Base-by-base conservation (phyloP, 2,113 vertebrate species). In the Carettochelys insculpta region DNA sequence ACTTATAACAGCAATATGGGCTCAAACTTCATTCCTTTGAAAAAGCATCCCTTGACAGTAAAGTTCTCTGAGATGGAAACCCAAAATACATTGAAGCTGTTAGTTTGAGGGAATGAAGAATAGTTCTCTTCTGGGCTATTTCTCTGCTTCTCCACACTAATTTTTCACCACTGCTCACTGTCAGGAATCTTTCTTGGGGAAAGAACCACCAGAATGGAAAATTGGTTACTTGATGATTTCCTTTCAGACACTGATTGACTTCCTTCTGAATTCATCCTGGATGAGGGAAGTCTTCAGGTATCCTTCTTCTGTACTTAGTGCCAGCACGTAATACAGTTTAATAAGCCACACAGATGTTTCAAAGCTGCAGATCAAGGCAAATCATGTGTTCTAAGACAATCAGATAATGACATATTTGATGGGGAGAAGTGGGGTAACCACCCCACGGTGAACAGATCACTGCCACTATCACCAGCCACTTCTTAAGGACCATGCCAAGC, bases 401-500 rank as follows among this genome's bases (percentile, higher is more conserved):
- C n/a, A n/a, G n/a, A n/a, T n/a, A n/a, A n/a, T n/a, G n/a, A 3
- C 4, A 41, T 0, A 0, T 22, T 1, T n/a, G 83, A n/a, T 45
- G 13, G 41, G 4, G 25, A 6, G 27, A 25, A 45, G 68, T 2
- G 2, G 16, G 29, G 1, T 38, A 22, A 5, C 38, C 38, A 45
- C 45, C 27, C 77, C 0, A 54, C 4, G 77, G 71, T 41, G 25
- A 41, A 71, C 11, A 43, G 38, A 71, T 71, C 43, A 50, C 82
- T 11, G 41, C 0, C 1, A 0, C 1, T 29, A 2, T 11, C 54
- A n/a, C 82, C 11, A 2, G 6, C 9, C 54, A 54, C 20, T 56
- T 29, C 52, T n/a, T 41, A 4, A 77, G 14, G 1, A 0, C 4
- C 0, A 0, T 11, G 50, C 43, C 0, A 0, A 71, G 11, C 68